Conservation (phyloP, 1,140 invertebrate species). For the Hesperophylax magnus region DNA sequence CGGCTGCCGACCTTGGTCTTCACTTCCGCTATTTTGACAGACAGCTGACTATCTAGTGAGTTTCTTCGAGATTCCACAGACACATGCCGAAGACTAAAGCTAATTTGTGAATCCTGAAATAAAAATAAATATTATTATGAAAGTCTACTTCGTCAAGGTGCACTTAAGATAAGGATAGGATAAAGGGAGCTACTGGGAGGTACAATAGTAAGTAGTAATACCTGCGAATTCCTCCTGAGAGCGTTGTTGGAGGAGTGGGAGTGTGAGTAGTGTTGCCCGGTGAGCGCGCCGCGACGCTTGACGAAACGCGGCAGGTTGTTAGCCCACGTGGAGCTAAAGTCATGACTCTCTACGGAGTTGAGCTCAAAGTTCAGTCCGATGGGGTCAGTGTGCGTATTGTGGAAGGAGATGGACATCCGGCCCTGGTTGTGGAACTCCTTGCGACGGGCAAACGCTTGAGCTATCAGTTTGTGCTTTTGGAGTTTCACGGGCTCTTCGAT, state of each 20-base stretch:
- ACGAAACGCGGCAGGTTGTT: slow-evolving; percentile 90
- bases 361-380: slow-evolving; percentile 89
- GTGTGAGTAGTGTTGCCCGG: slow-evolving; percentile 73
- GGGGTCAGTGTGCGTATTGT: slow-evolving; percentile 90
- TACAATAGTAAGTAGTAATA: too few relatives aligned
- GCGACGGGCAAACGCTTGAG: slow-evolving; percentile 90
- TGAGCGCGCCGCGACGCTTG: slow-evolving; percentile 83
- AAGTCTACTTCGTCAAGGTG: too few relatives aligned
- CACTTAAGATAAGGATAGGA: slow-evolving; percentile 17
- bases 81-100: slow-evolving; percentile 82
- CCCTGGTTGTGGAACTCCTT: slow-evolving; percentile 87
- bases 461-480: slow-evolving; percentile 91
- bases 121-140: not conserved
- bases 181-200: too few relatives aligned
- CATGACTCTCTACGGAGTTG: slow-evolving; percentile 83
- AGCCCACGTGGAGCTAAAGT: slow-evolving; percentile 88
- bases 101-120: slow-evolving; percentile 82
- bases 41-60: slow-evolving; percentile 88
- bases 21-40: slow-evolving; percentile 85
- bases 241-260: slow-evolving; percentile 69
- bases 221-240: slow-evolving; percentile 67
- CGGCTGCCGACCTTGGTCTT: slow-evolving; percentile 78
- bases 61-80: slow-evolving; percentile 87
- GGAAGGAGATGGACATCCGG: slow-evolving; percentile 87
- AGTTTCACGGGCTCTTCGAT: slow-evolving; percentile 80